Evolutionary conservation across 2,797 vertebrate species (phyloP).

Genomic region (Setipinna tenuifilis): DNA sequence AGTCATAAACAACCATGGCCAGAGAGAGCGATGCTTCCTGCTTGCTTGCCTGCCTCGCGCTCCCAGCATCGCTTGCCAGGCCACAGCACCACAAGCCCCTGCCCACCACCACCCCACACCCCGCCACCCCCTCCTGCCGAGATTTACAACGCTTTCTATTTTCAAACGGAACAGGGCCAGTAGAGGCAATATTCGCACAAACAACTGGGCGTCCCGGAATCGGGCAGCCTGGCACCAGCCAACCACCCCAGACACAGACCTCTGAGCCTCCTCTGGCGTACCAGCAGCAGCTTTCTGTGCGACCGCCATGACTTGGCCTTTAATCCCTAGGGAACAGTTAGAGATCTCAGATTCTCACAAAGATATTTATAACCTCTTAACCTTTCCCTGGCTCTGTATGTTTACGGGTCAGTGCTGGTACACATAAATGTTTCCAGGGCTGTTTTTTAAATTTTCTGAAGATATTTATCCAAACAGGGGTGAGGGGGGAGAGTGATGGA

Average conservation of each 20-base stretch:
- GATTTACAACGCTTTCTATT: conserved; percentile 21
- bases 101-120: neutral
- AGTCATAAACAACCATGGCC: neutral
- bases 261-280: neutral
- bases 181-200: conserved; percentile 12
- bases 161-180: conserved; percentile 9
- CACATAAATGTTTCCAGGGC: conserved; percentile 4
- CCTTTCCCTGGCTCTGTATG: neutral
- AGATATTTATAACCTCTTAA: conserved; percentile 23
- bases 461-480: neutral
- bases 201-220: conserved; percentile 19
- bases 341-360: neutral
- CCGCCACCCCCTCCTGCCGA: neutral
- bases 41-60: neutral
- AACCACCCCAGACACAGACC: neutral
- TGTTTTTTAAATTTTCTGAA: neutral
- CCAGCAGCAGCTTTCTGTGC: neutral
- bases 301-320: neutral
- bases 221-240: neutral
- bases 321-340: neutral
- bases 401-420: neutral
- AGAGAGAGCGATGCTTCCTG: conserved; percentile 4
- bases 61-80: neutral
- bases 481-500: neutral
- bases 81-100: neutral